Base-by-base conservation (phyloP, 2,797 vertebrate genomes). In the Anguilla pacifica region DNA sequence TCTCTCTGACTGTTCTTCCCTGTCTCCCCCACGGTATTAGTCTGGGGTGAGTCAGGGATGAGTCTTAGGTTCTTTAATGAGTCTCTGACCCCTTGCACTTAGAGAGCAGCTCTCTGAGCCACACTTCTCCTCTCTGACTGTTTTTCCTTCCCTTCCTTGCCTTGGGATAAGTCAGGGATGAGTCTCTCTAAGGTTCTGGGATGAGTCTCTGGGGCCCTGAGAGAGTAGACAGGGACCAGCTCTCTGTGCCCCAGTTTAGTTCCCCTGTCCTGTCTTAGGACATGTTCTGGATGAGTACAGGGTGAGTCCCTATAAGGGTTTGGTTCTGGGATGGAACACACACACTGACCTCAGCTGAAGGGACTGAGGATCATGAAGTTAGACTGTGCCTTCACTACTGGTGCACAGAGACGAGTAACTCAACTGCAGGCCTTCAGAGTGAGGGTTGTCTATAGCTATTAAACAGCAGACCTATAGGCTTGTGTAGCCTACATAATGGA, bases 341-440 rank as follows among this genome's bases (percentile, higher is more conserved):
- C 79, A 19, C 31, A 10, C 46, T 49, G 22, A 25, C 43, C 25
- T 51, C 49, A 51, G 79, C n/a, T 49, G 3, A 46, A 51, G 43
- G 43, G 46, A 51, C 79, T 83, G 39, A 22, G 49, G 22, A 28
- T 49, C 17, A 51, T 17, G 19, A n/a, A 83, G 25, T 25, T 10
- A 49, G 39, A 19, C 49, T 49, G 7, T 49, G 49, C 15, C 43
- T n/a, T 70, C 1, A 70, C 25, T n/a, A 70, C 25, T 70, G 64
- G 64, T 70, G 64, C 64, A 70, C 31, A 39, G 79, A 51, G 79
- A 51, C 19, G 2, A 35, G 35, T 13, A 17, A n/a, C 64, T 91
- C 86, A 91, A 89, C 90, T 84, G 85, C 88, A 90, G 74, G 87
- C 92, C 85, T 86, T 82, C 74, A 39, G 28, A 59, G 11, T 55